A percentile compares a stretch with the other conserved stretches of the same genome.
These are phyloP conservation scores for Tenrec ecaudatus DNA, from an alignment of 2,113 vertebrate species.

Conservation along the genomic window DNA sequence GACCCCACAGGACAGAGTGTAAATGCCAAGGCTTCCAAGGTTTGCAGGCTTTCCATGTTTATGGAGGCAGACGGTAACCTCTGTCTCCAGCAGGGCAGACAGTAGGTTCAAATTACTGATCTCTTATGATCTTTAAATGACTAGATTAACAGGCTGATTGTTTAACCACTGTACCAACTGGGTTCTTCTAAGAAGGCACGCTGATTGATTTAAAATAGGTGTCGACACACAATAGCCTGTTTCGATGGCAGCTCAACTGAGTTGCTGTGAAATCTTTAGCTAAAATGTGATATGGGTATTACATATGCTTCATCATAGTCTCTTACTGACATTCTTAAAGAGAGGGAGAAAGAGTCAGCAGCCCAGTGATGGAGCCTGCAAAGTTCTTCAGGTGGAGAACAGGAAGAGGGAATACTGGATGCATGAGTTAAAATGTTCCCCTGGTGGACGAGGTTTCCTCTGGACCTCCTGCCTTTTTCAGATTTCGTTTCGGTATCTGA, in stretches of 20 bases:
- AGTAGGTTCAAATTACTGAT: background rate
- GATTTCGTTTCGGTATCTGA: background rate
- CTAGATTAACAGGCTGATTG: background rate
- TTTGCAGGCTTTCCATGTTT: background rate
- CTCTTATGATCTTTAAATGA: background rate
- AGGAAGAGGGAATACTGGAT: background rate
- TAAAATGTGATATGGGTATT: conserved; percentile 19
- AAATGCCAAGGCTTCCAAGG: background rate
- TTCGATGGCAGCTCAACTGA: conserved; percentile 61
- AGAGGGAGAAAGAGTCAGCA: background rate
- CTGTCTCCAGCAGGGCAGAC: background rate
- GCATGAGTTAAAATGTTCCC: background rate
- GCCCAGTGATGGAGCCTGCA: background rate
- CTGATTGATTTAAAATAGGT: conserved; percentile 60
- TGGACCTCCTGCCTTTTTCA: background rate
- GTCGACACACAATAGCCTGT: conserved; percentile 54
- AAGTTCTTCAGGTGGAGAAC: background rate
- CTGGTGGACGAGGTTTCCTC: background rate
- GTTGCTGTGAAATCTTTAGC: background rate
- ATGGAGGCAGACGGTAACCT: background rate
- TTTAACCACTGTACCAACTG: background rate
- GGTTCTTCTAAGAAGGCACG: background rate
- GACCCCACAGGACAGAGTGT: background rate
- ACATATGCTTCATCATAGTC: conserved; percentile 28
- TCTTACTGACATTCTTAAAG: background rate